Evolutionary conservation across 2,797 vertebrate genomes (phyloP).

Genomic region (Siniperca obscura): DNA sequence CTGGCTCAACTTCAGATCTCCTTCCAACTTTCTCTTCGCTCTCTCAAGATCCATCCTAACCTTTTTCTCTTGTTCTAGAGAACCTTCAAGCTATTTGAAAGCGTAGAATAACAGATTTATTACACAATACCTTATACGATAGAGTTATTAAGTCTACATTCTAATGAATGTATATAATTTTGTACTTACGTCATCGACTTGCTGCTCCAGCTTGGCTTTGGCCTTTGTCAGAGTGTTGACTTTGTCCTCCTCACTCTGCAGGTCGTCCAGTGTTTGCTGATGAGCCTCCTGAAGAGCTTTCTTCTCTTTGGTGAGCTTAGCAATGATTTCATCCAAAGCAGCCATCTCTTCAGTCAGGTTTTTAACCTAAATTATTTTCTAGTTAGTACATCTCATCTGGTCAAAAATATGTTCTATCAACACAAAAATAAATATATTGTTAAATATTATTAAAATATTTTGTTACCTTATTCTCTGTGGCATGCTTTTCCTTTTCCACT

Average conservation of each 20-base stretch:
- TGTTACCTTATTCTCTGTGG: constrained; percentile 91
- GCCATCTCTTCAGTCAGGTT: constrained; percentile 92
- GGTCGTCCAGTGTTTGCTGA: constrained; percentile 89
- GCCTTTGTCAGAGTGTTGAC: constrained; percentile 90
- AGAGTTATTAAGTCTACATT: too few species aligned
- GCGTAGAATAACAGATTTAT: too few species aligned
- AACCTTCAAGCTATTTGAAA: constrained; percentile 86
- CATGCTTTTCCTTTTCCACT: constrained; percentile 93
- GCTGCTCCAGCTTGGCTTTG: constrained; percentile 90
- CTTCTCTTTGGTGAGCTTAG: constrained; percentile 90
- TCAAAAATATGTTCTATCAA: too few species aligned
- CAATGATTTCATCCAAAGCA: constrained; percentile 89
- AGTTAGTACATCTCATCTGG: too few species aligned
- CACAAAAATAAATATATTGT: too few species aligned
- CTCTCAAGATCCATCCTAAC: constrained; percentile 90
- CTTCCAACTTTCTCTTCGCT: constrained; percentile 90
- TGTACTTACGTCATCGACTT: constrained; percentile 87
- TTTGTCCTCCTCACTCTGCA: constrained; percentile 91
- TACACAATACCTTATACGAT: too few species aligned
- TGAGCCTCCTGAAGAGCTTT: constrained; percentile 91
- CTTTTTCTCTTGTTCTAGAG: constrained; percentile 92
- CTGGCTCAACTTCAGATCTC: constrained; percentile 77
- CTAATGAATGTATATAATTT: too few species aligned
- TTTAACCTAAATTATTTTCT: constrained; percentile 81
- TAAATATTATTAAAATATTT: too few species aligned